Conservation (phyloP, 2,113 vertebrate genomes). For the Calyptomena viridis region DNA sequence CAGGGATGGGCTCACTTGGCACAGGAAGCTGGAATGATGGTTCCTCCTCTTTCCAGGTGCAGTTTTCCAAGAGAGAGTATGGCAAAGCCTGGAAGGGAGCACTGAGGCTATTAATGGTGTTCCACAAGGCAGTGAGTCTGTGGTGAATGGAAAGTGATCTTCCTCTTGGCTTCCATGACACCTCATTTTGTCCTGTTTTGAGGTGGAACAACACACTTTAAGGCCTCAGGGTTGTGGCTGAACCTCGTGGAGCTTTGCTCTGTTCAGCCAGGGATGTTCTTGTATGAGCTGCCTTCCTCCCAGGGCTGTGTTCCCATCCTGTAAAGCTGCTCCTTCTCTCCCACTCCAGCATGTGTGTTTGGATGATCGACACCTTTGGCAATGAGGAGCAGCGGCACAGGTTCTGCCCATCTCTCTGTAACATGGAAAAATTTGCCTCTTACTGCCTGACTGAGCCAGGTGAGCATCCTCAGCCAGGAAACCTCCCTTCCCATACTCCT, state of each 20-base stretch:
- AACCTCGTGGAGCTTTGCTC: not conserved
- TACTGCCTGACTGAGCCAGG: slow-evolving; percentile 98
- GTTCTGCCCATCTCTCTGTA: slow-evolving; percentile 88
- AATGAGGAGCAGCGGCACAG: slow-evolving; percentile 82
- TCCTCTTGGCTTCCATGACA: not conserved
- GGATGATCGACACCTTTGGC: slow-evolving; percentile 96
- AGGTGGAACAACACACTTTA: not conserved
- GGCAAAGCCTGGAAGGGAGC: not conserved
- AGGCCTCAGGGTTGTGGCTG: not conserved
- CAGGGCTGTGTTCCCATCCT: not conserved
- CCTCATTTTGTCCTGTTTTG: not conserved
- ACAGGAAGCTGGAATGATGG: not conserved
- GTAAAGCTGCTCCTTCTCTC: not conserved
- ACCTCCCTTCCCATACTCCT: not conserved
- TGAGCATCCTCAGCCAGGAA: slow-evolving; percentile 49
- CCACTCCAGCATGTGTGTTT: slow-evolving; percentile 89
- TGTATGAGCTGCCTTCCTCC: not conserved
- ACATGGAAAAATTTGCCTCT: slow-evolving; percentile 93
- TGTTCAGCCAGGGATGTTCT: not conserved
- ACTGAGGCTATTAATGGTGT: not conserved
- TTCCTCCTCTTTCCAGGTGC: not conserved
- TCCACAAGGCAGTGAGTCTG: not conserved
- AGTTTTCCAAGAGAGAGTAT: not conserved
- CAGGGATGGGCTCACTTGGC: not conserved
- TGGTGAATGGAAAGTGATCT: not conserved